Percentiles rank a stretch among this genome's conserved stretches.
phyloP scores from a whole-genome alignment of 2,797 vertebrate genomes.

The Characodon lateralis region DNA sequence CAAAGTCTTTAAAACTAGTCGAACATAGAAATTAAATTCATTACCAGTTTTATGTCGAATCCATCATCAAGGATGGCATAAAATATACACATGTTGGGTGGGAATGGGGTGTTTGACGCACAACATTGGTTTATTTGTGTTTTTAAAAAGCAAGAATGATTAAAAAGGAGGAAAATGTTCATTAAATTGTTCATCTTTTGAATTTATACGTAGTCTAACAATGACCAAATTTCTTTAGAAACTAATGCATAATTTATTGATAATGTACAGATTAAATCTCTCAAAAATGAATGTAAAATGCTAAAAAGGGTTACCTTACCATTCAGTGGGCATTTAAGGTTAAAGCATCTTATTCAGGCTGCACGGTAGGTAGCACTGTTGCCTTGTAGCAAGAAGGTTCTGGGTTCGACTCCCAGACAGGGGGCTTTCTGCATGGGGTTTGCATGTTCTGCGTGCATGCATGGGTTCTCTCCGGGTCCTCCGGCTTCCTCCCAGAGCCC shows the following conservation, averaged over 20 bases:
- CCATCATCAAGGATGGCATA: neutral
- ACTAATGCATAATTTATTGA: neutral
- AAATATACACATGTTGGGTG: neutral
- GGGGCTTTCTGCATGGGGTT: too few relatives aligned
- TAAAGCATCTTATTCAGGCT: neutral
- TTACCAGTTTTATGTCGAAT: neutral
- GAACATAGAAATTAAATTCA: neutral
- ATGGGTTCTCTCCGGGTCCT: too few relatives aligned
- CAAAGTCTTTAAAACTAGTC: neutral
- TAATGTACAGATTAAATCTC: neutral
- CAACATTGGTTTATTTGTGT: neutral
- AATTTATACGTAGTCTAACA: neutral
- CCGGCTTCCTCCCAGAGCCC: too few relatives aligned
- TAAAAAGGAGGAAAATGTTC: neutral
- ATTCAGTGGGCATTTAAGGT: slow-evolving; percentile 4
- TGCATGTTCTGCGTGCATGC: too few relatives aligned
- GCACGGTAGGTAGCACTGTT: too few relatives aligned
- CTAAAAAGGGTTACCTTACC: neutral
- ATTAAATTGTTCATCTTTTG: neutral
- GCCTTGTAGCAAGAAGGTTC: too few relatives aligned
- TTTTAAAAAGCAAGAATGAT: neutral
- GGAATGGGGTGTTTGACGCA: too few relatives aligned
- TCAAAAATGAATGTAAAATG: neutral
- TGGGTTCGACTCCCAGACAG: too few relatives aligned
- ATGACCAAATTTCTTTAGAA: too few relatives aligned